Evolutionary conservation across 2,888 invertebrate species (phyloP), one percentile per base, ranked within the genome.

Genomic region (Fragum whitleyi): DNA sequence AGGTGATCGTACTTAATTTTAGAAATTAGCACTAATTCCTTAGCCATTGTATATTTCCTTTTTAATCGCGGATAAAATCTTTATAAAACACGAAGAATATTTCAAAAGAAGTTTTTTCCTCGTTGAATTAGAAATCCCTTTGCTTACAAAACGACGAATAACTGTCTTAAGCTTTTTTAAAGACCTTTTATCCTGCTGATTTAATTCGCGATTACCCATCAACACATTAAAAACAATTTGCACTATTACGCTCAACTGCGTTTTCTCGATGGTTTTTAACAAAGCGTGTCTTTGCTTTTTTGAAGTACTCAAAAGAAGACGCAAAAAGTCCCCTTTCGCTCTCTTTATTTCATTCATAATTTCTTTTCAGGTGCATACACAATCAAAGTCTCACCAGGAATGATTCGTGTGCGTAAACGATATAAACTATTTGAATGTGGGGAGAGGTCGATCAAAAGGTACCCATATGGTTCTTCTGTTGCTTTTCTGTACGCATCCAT

Each of bases 401-500:
- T 51, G 69, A 80, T 77, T 14, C 74, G 28, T 9, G 79, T 78
- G 21, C 61, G 51, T 26, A 80, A 53, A 57, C 75, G 74, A 69
- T 77, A 75, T 23, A 36, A 21, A 23, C 69, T 55, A 51, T 78
- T 65, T 28, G 72, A 71, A 26, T 74, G 61, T 2, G 80, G 80
- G 19, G 59, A 67, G n/a, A 83, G 39, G 57, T 80, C 77, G 14
- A 80, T 55, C 11, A 74, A 36, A 32, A 84, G 68, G 53, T 79
- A 81, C 9, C 59, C 61, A 51, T 71, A 72, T 19, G 29, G 26
- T 42, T 72, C 47, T 29, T 39, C 39, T 69, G 80, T 80, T 2
- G 75, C 72, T 55, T 71, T 74, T 69, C 59, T 62, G 69, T 79
- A 81, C 16, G 71, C 68, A 61, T 81, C 79, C 79, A 79, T 79